A percentile compares a stretch with the other conserved stretches of the same genome.
Evolutionary conservation across 2,888 invertebrate genomes (phyloP).

Genomic region (Helobdella robusta): DNA sequence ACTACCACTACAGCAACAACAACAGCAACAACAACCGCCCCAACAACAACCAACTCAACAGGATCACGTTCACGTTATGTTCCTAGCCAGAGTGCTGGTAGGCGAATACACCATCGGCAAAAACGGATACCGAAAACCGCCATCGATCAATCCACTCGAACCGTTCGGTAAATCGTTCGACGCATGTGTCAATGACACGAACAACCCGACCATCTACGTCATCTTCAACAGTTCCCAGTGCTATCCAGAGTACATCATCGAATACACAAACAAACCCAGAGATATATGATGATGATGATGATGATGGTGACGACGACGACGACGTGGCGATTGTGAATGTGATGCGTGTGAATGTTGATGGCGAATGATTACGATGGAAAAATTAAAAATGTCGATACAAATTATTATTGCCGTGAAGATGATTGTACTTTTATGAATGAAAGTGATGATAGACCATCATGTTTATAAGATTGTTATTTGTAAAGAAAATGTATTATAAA

Average conservation of each 20-base stretch:
- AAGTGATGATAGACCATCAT: no score
- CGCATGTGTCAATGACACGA: conserved; percentile 44
- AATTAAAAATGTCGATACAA: no score
- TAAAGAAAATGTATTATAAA: no score
- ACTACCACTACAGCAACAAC: background rate
- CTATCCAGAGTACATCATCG: conserved; percentile 45
- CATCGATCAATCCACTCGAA: conserved; percentile 38
- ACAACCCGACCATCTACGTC: conserved; percentile 42
- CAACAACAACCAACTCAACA: conserved; percentile 5
- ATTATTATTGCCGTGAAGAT: no score
- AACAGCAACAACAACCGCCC: background rate
- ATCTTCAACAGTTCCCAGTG: conserved; percentile 46
- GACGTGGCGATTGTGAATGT: background rate
- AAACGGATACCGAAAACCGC: conserved; percentile 39
- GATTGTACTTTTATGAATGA: no score
- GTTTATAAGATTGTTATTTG: no score
- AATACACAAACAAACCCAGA: conserved; percentile 36
- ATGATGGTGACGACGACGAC: background rate
- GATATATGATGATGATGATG: conserved; percentile 14
- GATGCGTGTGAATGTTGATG: background rate
- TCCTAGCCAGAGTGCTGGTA: conserved; percentile 42
- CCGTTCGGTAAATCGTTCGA: conserved; percentile 44
- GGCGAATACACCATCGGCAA: conserved; percentile 42
- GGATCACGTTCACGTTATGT: conserved; percentile 36
- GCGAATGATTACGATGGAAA: no score